Evolutionary conservation across 2,113 vertebrate genomes (phyloP).

Genomic region (Rhegmatorhina hoffmannsi): DNA sequence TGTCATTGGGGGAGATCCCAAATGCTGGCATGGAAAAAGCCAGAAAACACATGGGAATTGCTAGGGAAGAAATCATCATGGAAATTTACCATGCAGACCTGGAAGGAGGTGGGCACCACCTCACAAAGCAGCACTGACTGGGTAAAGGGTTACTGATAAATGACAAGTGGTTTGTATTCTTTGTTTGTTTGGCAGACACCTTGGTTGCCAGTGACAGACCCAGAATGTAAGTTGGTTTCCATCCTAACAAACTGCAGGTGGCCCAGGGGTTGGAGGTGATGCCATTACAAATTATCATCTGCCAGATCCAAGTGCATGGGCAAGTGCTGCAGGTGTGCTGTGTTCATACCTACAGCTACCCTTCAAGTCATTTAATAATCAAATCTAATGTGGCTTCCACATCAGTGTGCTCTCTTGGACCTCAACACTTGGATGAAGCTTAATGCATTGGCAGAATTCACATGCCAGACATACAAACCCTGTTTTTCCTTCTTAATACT

Average conservation of each 20-base stretch:
- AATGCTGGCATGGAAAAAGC: neutral
- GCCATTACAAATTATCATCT: conserved; percentile 65
- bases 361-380: conserved; percentile 71
- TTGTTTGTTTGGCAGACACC: neutral
- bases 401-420: conserved; percentile 12
- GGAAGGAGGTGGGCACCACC: neutral
- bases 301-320: conserved; percentile 64
- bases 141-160: conserved; percentile 35
- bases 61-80: neutral
- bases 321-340: conserved; percentile 59
- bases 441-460: conserved; percentile 37
- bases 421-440: conserved; percentile 55
- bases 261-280: conserved; percentile 28
- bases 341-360: conserved; percentile 59
- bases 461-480: neutral
- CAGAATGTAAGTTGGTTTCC: conserved; percentile 21
- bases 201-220: conserved; percentile 24
- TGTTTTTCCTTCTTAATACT: conserved; percentile 39
- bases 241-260: conserved; percentile 70
- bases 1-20: neutral
- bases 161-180: neutral
- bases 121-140: neutral
- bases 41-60: neutral
- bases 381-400: conserved; percentile 52
- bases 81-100: neutral